Conservation (phyloP, 2,888 invertebrate genomes). For the Pristionchus entomophagus region DNA sequence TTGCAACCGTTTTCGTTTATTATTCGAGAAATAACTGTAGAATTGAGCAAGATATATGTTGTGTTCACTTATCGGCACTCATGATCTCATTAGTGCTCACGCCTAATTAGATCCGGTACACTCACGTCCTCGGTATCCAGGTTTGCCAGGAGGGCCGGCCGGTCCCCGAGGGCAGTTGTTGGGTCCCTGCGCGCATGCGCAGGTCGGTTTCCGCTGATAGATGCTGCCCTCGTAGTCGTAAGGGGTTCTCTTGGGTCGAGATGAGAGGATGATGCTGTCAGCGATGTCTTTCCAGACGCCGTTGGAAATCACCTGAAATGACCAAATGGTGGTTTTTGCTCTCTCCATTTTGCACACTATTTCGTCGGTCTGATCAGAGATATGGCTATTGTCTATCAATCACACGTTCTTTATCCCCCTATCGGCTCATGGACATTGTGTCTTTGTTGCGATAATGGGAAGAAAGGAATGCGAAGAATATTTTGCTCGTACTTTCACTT, state of each 20-base stretch:
- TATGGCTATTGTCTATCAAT: background rate
- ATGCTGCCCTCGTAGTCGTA: constrained; percentile 25
- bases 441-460: background rate
- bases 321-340: too few species aligned
- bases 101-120: background rate
- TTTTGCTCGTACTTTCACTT: background rate
- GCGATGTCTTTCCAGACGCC: constrained; percentile 34
- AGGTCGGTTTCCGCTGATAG: background rate
- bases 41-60: background rate
- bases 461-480: background rate
- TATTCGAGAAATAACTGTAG: background rate
- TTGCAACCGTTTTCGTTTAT: background rate
- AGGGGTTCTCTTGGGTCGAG: background rate
- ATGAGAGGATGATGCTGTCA: background rate
- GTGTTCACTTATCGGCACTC: too few species aligned
- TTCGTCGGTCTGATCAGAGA: background rate
- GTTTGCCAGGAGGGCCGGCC: constrained; percentile 55
- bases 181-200: constrained; percentile 29
- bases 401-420: background rate
- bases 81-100: background rate
- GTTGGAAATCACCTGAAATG: constrained; percentile 41
- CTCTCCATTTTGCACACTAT: background rate
- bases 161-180: constrained; percentile 49
- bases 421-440: background rate
- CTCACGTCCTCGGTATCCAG: constrained; percentile 50